Evolutionary conservation across 2,797 vertebrate species (phyloP), one percentile per base, ranked within the genome.

Genomic region (Acanthurus lineatus): DNA sequence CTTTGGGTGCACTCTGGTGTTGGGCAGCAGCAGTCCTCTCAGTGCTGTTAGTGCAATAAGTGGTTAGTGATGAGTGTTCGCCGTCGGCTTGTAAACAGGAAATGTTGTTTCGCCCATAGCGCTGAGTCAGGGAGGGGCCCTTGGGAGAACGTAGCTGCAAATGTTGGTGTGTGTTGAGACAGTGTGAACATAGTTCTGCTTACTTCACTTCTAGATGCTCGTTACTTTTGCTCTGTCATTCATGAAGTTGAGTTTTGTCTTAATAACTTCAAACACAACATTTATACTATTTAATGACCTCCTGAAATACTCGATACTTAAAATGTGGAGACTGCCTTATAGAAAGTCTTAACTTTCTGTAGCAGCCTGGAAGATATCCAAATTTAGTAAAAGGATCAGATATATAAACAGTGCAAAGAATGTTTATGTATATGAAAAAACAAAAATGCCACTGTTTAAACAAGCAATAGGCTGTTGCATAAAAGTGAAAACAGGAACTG

Each of bases 1-100:
- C 71, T 87, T 3, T 19, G 85, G 69, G 64, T 68, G 73, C 86
- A 69, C 74, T 77, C 70, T 74, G 80, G 73, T 70, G 69, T 64
- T 48, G 61, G 71, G 64, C 49, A 74, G 62, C 66, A 76, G 79
- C 76, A 59, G 80, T 28, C 69, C 73, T 84, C 85, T 83, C 71
- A 35, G 40, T 19, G 22, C 61, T 79, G 83, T 73, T 58, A 54
- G 86, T 83, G 77, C 66, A 79, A 88, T 92, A 86, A 92, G 90
- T 89, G 87, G 85, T 59, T 66, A 66, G 83, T 67, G 73, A 90
- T 85, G 88, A 82, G 81, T 81, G 84, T 84, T 88, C 67, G 53
- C 73, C 53, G 54, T 58, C 54, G 67, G 65, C 88, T 76, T 90
- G 90, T 95, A 94, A 95, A 95, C 94, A 95, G 95, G 95, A 96